Percentiles rank a stretch among this genome's conserved stretches.
Evolutionary conservation across 2,888 invertebrate genomes (phyloP).

Genomic region (Candidula unifasciata): DNA sequence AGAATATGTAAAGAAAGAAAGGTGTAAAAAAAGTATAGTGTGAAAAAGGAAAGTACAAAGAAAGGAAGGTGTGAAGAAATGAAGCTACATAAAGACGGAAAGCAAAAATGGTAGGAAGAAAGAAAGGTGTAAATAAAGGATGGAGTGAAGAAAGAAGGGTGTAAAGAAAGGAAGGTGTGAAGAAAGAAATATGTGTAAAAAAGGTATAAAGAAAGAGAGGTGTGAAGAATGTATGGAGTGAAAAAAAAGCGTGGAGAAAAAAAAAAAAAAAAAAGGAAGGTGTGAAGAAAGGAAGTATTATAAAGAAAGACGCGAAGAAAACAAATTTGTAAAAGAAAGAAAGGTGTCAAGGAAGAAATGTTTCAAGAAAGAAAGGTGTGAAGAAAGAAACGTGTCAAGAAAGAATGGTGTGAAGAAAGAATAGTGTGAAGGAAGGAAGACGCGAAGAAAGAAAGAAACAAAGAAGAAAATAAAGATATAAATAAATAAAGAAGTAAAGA

Average conservation of each 20-base stretch:
- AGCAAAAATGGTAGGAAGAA: too few relatives aligned
- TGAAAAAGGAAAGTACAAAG: too few relatives aligned
- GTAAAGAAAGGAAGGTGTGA: too few relatives aligned
- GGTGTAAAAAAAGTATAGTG: too few relatives aligned
- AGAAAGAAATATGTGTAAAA: too few relatives aligned
- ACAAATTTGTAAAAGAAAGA: conserved; percentile 2
- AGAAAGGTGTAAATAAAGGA: too few relatives aligned
- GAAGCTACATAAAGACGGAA: too few relatives aligned
- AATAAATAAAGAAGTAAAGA: not conserved
- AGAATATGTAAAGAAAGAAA: too few relatives aligned
- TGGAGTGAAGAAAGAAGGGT: too few relatives aligned
- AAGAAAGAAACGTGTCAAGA: not conserved
- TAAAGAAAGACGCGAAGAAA: conserved; percentile 18
- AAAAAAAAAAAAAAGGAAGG: not conserved
- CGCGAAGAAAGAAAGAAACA: not conserved
- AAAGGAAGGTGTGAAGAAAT: too few relatives aligned
- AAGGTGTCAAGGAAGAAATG: conserved; percentile 12
- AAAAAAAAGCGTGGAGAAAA: not conserved
- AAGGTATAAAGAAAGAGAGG: not conserved
- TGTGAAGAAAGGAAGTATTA: conserved; percentile 15
- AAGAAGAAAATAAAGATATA: not conserved
- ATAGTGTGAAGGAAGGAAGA: not conserved
- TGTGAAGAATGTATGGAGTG: not conserved
- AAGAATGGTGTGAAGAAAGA: not conserved
- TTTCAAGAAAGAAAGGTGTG: not conserved